These are phyloP conservation scores for Globicephala melas DNA, from an alignment of 2,113 vertebrate genomes.

Conservation along the genomic window DNA sequence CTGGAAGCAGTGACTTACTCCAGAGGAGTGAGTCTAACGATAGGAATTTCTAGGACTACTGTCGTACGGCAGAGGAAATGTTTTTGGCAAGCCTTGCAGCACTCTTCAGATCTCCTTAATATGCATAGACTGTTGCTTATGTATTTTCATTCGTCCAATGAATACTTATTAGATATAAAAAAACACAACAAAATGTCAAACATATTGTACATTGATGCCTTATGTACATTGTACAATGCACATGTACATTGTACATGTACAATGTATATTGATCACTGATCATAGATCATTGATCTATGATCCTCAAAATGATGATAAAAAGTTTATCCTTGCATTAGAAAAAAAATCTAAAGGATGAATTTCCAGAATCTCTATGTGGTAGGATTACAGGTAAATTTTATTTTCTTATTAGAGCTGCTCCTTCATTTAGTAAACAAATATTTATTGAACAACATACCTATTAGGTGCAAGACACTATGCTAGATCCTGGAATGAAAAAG, in stretches of 20 bases:
- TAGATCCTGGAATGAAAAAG: neutral
- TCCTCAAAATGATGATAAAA: neutral
- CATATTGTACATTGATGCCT: neutral
- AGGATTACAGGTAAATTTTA: neutral
- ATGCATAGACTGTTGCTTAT: neutral
- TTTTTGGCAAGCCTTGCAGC: neutral
- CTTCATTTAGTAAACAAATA: neutral
- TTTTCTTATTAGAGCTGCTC: neutral
- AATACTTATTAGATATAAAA: conserved; percentile 22
- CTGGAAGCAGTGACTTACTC: neutral
- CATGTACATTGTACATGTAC: too few species aligned
- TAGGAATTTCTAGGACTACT: neutral
- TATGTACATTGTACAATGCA: too few species aligned
- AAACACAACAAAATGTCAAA: neutral
- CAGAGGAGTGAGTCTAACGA: neutral
- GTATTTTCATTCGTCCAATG: conserved; percentile 17
- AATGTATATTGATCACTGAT: too few species aligned
- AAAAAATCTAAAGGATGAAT: neutral
- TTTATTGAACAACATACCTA: neutral
- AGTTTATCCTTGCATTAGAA: neutral
- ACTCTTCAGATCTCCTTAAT: neutral
- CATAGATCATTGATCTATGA: neutral
- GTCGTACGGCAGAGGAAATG: neutral
- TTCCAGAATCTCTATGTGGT: neutral
- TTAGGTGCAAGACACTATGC: neutral